Base-by-base conservation (phyloP, 2,113 vertebrate species). In the Epinephelus fuscoguttatus region DNA sequence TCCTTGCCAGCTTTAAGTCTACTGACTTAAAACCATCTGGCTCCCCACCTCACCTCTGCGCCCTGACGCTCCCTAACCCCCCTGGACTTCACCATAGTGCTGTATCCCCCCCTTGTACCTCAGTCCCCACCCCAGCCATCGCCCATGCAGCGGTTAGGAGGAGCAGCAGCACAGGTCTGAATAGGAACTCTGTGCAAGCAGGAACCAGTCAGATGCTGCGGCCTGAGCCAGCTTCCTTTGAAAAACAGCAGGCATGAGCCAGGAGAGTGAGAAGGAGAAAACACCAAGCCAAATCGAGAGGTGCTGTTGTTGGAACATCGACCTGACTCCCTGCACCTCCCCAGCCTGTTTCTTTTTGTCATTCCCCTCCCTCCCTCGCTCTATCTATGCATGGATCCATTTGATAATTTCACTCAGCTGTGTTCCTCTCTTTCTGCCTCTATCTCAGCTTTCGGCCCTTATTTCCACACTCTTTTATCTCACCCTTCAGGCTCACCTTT, bases 141-240 rank as follows among this genome's bases (percentile, higher is more conserved):
- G 72, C 83, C 91, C 84, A 69, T 92, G 84, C 73, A 81, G 84
- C 23, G 64, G 82, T 88, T 81, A 81, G 75, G 74, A 82, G 86
- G 84, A 84, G 80, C 77, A 84, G 80, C 77, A 17, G 80, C 23
- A 12, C 81, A 75, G 76, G 70, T 80, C 88, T 96, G 91, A 96
- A 96, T 95, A 83, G 90, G 62, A 33, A 42, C 86, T 91, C 92
- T 96, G 94, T 96, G 86, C 84, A 82, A 82, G 62, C 78, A 92
- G 89, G 90, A 94, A 89, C 87, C 83, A 74, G 90, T 84, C 79
- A 66, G 92, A 92, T 90, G 84, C 92, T 37, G 80, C 30, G 15
- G 80, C 79, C 81, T 49, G 72, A 89, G 88, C 93, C 91, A 90
- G 89, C 85, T 95, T 96, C 94, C 94, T 93, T 94, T 90, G 84